Evolutionary conservation across 2,113 vertebrate genomes (phyloP), one percentile per base, ranked within the genome.

Genomic region (Scomber colias): DNA sequence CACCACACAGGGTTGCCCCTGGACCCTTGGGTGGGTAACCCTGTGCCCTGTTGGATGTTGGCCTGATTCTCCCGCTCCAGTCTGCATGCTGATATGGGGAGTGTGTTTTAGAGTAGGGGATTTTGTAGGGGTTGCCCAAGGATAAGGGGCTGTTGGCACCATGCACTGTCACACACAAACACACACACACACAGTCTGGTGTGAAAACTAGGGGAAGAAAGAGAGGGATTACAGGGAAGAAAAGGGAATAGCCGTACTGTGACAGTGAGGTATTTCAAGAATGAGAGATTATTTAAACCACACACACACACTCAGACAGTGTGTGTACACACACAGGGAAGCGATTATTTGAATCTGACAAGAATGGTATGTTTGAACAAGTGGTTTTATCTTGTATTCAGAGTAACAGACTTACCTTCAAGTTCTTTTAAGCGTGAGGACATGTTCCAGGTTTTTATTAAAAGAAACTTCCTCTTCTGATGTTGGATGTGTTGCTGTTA

Each of bases 221-320:
- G 44, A 74, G 77, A 40, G 80, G 91, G 91, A 93, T 93, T 91
- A 92, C 78, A 78, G 80, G 67, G 86, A 89, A 89, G 86, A 92
- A 92, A 93, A 80, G 68, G 72, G 79, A 83, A 83, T 79, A 90
- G 88, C 80, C 76, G 24, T 68, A 77, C 87, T 88, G 77, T 91
- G 90, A 90, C 88, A 88, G 75, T 63, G 77, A 91, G 82, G 87
- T 90, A 93, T 93, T 90, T 90, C 75, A 91, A 92, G 90, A 92
- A 92, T 92, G 90, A 91, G 85, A 88, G 85, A 90, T 87, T 87
- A 86, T 77, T 77, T 69, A 71, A 81, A 24, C 72, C 78, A 65
- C 83, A 66, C 79, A 57, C 69, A 63, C 68, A 68, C 70, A 69
- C 72, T 78, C 71, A 84, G 68, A 24, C 56, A 50, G 65, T 15